A percentile compares a stretch with the other conserved stretches of the same genome.
Conservation (phyloP, 2,888 invertebrate genomes). For the Zaprionus obscuricornis region DNA sequence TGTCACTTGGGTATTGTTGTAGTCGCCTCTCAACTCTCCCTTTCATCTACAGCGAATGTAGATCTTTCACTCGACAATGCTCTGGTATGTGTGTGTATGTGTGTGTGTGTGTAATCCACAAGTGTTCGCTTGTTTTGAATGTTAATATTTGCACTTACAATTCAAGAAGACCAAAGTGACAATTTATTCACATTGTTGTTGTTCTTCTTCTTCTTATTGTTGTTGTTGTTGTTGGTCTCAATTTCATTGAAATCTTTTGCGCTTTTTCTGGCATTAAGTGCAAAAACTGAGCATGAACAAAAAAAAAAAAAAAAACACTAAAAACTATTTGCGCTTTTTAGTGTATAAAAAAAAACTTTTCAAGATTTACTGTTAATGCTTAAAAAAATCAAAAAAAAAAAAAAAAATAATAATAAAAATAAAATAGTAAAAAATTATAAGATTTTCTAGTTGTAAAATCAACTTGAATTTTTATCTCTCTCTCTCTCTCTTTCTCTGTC, state of each 20-base stretch:
- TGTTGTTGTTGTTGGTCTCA: slow-evolving; percentile 46
- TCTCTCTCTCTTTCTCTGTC: too few relatives aligned
- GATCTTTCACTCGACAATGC: slow-evolving; percentile 6
- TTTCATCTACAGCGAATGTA: slow-evolving; percentile 8
- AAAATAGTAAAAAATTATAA: too few relatives aligned
- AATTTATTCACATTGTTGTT: slow-evolving; percentile 71
- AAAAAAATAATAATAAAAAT: too few relatives aligned
- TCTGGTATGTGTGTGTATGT: slow-evolving; percentile 7
- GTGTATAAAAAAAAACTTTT: background rate
- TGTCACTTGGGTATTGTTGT: slow-evolving; percentile 69
- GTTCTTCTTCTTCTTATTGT: slow-evolving; percentile 13
- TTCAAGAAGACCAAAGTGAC: slow-evolving; percentile 71
- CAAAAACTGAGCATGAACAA: too few relatives aligned
- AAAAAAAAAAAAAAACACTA: too few relatives aligned
- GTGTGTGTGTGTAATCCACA: slow-evolving; percentile 52
- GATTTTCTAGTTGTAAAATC: too few relatives aligned
- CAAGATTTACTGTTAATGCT: background rate
- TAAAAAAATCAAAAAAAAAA: too few relatives aligned
- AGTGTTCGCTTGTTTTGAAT: slow-evolving; percentile 76
- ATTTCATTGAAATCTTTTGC: slow-evolving; percentile 51
- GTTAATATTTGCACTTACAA: slow-evolving; percentile 75
- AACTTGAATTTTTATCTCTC: too few relatives aligned
- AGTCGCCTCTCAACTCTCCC: slow-evolving; percentile 8
- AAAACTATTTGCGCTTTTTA: slow-evolving; percentile 55
- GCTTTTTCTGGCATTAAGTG: slow-evolving; percentile 46